phyloP scores from a whole-genome alignment of 2,797 vertebrate genomes.

The Anguilla pacifica region DNA sequence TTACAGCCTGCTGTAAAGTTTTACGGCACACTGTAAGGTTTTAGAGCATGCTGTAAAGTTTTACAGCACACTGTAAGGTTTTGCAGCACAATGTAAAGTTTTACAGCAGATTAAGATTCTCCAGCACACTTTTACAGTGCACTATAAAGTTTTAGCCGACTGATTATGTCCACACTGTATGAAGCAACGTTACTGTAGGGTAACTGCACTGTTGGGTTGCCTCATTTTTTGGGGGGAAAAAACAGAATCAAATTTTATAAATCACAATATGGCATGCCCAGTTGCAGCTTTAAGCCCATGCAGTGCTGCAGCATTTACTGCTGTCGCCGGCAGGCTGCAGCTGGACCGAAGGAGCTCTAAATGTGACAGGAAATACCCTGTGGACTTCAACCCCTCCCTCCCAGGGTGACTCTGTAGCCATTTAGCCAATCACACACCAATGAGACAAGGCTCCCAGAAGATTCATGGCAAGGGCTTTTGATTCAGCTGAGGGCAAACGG shows the following conservation, averaged over 20 bases:
- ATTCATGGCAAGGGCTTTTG: neutral
- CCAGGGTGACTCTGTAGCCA: neutral
- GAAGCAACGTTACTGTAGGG: neutral
- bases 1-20: neutral
- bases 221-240: too few relatives aligned
- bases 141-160: neutral
- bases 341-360: neutral
- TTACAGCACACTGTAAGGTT: neutral
- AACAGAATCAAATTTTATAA: too few relatives aligned
- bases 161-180: neutral
- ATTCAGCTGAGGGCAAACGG: neutral
- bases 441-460: neutral
- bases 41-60: neutral
- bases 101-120: neutral
- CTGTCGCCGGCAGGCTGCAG: neutral
- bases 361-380: neutral
- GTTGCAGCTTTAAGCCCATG: neutral
- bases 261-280: neutral
- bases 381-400: neutral
- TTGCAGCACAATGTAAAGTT: neutral
- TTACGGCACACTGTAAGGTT: neutral
- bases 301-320: neutral
- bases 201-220: neutral
- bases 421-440: neutral
- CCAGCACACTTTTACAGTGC: neutral